Evolutionary conservation across 2,113 vertebrate genomes (phyloP), one percentile per base, ranked within the genome.

Genomic region (Zapornia atra): DNA sequence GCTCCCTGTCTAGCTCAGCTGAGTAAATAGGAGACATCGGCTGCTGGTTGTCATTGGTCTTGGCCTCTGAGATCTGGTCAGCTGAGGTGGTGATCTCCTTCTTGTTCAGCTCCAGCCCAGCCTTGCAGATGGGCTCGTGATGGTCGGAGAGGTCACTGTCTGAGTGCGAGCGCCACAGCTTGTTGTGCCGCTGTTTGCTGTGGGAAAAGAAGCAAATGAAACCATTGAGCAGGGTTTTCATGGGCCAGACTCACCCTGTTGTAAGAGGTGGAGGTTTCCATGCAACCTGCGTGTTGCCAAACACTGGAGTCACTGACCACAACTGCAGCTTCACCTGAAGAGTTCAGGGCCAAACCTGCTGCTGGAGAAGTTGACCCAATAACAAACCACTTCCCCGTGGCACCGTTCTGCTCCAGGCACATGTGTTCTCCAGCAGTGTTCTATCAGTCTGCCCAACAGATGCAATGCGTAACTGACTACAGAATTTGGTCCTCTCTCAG

Each of bases 101-200:
- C 82, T 97, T 98, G 96, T 97, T 98, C 92, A 98, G 97, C 92
- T 99, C 98, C 92, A 99, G 98, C 81, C 98, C 98, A 15, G 98
- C 96, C 76, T 98, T 97, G 28, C 98, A 98, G 94, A 98, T 98
- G 76, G 98, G 96, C 82, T 98, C 98, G 0, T 98, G 98, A 36
- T 98, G 98, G 87, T 99, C 99, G 0, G 99, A 99, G 48, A 99
- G 98, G 96, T 99, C 99, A 1, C 99, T 98, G 78, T 99, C 99
- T 0, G 99, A 99, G 97, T 99, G 99, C 0, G 99, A 99, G 77
- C 99, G 98, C 99, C 99, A 99, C 24, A 99, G 98, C 84, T 99
- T 99, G 87, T 99, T 99, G 90, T 99, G 99, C 12, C 99, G 97
- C 94, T 99, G 99, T 96, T 99, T 99, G 98, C 99, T 99, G 98